These are phyloP conservation scores for Thripadectes ignobilis DNA, from an alignment of 2,797 vertebrate species.

Conservation along the genomic window DNA sequence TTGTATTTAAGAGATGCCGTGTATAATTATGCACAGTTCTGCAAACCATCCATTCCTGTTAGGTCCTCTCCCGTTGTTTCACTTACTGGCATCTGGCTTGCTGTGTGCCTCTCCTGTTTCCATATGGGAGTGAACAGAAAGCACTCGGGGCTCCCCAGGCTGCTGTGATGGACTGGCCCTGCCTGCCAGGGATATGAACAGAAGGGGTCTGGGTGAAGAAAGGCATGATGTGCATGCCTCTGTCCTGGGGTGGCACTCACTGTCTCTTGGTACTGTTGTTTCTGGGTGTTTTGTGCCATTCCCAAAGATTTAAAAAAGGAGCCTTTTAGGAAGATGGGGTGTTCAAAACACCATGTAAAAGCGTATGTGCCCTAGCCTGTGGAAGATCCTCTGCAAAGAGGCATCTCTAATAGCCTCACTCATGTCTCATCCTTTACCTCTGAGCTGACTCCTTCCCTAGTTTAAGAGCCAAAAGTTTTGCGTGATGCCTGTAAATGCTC, in stretches of 20 bases:
- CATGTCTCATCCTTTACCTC: fast-evolving
- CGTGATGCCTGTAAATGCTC: not conserved
- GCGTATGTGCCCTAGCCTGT: too few species aligned
- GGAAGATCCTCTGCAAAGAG: not conserved
- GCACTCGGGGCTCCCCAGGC: fast-evolving
- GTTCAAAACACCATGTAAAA: not conserved
- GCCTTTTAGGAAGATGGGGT: not conserved
- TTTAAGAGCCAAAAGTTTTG: not conserved
- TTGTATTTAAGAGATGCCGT: not conserved
- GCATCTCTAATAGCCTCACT: not conserved
- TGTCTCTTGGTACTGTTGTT: not conserved
- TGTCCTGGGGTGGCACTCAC: not conserved
- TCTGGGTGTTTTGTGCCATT: not conserved
- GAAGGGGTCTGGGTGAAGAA: not conserved
- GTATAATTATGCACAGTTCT: not conserved
- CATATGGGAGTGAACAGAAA: not conserved
- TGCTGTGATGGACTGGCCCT: not conserved
- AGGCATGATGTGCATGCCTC: too few species aligned
- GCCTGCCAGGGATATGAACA: not conserved
- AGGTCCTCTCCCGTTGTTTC: not conserved
- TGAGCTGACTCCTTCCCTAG: not conserved
- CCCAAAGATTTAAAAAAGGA: not conserved
- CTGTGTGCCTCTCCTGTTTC: not conserved
- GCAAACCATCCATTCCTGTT: not conserved
- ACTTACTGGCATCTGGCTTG: not conserved